Base-by-base conservation (phyloP, 2,888 invertebrate species). In the Morinoia aosen region DNA sequence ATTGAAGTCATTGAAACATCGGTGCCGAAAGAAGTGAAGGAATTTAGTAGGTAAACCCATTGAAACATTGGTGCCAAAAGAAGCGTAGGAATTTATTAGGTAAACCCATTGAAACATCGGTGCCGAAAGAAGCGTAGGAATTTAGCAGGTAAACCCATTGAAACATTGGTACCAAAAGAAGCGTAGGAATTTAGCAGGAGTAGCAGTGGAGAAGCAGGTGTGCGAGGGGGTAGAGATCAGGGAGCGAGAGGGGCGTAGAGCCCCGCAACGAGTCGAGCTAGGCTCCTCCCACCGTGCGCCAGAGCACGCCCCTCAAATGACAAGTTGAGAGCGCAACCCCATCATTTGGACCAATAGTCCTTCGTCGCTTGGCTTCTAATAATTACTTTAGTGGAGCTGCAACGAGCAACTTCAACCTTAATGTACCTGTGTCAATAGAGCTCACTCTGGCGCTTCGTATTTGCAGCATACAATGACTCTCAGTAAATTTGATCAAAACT, bases 331-430 rank as follows among this genome's bases (percentile, higher is more conserved):
- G 57, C 48, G 93, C 93, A 93, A 93, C 93, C 93, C 93, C 93
- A 93, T 93, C 93, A 93, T 93, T 93, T 93, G 93, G 93, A 93
- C 93, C 93, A 93, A 93, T 93, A 93, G 93, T 93, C 93, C 93
- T 93, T 93, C 93, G 93, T 93, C 93, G 93, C 93, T 93, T 56
- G 93, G 93, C 93, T 93, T 93, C 93, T 93, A 93, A 93, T 93
- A 93, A 93, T 93, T 93, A 57, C 93, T 93, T 93, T 93, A 57
- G 93, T n/a, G 93, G 12, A 93, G 57, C 93, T 93, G 93, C 93
- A 93, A 93, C 93, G 93, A 93, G 93, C 93, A n/a, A 93, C 93
- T 93, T 93, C 93, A 93, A 93, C 93, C 93, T 58, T 48, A 93
- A 93, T 25, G 93, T 93, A 93, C 93, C n/a, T 48, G 93, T 57